phyloP scores from a whole-genome alignment of 2,797 vertebrate genomes.

The Zonotrichia albicollis region DNA sequence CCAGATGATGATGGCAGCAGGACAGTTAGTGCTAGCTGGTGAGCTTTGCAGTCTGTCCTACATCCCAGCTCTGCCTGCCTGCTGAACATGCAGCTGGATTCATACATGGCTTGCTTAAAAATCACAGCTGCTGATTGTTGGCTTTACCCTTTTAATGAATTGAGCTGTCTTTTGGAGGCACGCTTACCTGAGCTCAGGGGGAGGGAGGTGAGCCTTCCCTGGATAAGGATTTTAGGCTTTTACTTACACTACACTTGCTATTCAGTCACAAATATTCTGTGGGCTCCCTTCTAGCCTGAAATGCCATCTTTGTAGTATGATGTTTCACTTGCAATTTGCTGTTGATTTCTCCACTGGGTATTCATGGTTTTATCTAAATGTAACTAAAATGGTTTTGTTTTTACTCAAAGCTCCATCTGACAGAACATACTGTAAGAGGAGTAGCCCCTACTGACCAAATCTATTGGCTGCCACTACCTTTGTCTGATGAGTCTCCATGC shows the following conservation, averaged over 20 bases:
- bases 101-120: neutral
- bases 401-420: fast-evolving
- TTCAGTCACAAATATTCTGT: neutral
- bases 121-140: neutral
- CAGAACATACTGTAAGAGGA: neutral
- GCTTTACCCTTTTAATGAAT: neutral
- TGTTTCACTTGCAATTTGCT: neutral
- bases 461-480: neutral
- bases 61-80: neutral
- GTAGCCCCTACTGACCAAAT: neutral
- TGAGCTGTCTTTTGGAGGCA: neutral
- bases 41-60: neutral
- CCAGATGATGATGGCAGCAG: neutral
- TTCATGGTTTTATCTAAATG: neutral
- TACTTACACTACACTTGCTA: neutral
- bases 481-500: fast-evolving
- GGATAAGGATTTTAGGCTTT: neutral
- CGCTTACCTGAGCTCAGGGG: fast-evolving
- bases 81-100: neutral
- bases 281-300: neutral
- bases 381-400: neutral
- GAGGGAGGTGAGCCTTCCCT: neutral
- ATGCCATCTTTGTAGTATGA: neutral
- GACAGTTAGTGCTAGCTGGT: neutral
- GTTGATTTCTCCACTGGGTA: neutral